Base-by-base conservation (phyloP, 2,113 vertebrate genomes). In the Gobio gobio region DNA sequence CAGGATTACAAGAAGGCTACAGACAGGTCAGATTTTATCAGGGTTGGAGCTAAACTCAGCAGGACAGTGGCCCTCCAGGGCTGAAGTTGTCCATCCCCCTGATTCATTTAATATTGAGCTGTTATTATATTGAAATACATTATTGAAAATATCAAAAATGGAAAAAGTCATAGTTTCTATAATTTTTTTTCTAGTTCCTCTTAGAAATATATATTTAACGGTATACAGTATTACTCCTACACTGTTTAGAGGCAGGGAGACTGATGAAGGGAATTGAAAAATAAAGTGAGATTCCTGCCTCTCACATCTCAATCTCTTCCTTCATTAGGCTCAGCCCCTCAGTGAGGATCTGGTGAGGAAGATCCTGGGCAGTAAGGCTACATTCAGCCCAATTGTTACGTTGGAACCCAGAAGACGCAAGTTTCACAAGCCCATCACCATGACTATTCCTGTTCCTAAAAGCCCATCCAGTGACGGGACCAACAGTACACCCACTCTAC, bases 341-440 rank as follows among this genome's bases (percentile, higher is more conserved):
- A 95, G 96, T 51, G 89, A 86, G 5, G 97, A 99, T 5, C 86
- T 98, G 80, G 96, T 98, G n/a, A 96, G 93, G 92, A 99, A 97
- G 93, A 95, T 97, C 88, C 92, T 99, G 66, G 98, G 98, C 85
- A 99, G 97, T 92, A 99, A 97, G 93, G 98, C 98, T n/a, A 96
- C 96, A 45, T 98, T 99, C 91, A 98, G 98, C 70, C 95, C 98
- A 29, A 99, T 99, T 72, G 97, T 99, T 76, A 99, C 98, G 0
- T 87, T 99, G 94, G 98, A 99, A 91, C 98, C 98, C 36, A 94
- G 98, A 88, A 95, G 98, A 87, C 96, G 98, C 86, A 99, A 99
- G 90, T 99, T 99, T 92, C 98, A 99, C 82, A 99, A 99, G 87
- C 98, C 98, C 49, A 99, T 99, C 87, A 99, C 98, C 0, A 99